Base-by-base conservation (phyloP, 2,113 vertebrate genomes). In the Peromyscus leucopus region DNA sequence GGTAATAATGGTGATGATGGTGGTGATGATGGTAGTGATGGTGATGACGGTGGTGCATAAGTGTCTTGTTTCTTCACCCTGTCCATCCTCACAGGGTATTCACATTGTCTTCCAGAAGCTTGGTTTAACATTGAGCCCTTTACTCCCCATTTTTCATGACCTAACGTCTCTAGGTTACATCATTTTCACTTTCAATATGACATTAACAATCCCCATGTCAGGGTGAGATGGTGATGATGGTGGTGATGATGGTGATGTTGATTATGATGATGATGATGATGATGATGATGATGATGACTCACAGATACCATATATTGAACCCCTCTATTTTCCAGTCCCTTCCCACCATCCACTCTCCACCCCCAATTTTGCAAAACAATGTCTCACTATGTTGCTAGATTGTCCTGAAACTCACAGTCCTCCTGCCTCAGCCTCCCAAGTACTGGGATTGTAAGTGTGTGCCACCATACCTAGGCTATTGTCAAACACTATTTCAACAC, bases 141-240 rank as follows among this genome's bases (percentile, higher is more conserved):
- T 69, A 36, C 19, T 69, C 31, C 51, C 28, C 12, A 19, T 89
- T 85, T 63, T 83, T 67, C 6, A 31, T 13, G 55, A 51, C 42
- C 51, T 55, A 39, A 11, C 19, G 22, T 31, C 11, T 15, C 12
- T 11, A 2, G 5, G 24, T 3, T 8, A 8, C 42, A 0, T 6
- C 15, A 39, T 36, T 71, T 91, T 51, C n/a, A 69, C 55, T 72
- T 93, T 21, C 21, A 6, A 17, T 33, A 0, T 21, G 11, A 4
- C 19, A 71, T 10, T 17, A 26, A 71, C 1, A 42, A 2, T 15
- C 0, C n/a, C 51, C 61, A 13, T 16, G 5, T 2, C 21, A 22
- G 8, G 15, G 36, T 51, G 5, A 55, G 12, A 55, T 69, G 65
- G 16, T 69, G 65, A 12, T 71, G 33, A 36, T 5, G 67, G 13